Evolutionary conservation across 1,140 invertebrate species (phyloP), one percentile per base, ranked within the genome.

Genomic region (Pectinophora gossypiella): DNA sequence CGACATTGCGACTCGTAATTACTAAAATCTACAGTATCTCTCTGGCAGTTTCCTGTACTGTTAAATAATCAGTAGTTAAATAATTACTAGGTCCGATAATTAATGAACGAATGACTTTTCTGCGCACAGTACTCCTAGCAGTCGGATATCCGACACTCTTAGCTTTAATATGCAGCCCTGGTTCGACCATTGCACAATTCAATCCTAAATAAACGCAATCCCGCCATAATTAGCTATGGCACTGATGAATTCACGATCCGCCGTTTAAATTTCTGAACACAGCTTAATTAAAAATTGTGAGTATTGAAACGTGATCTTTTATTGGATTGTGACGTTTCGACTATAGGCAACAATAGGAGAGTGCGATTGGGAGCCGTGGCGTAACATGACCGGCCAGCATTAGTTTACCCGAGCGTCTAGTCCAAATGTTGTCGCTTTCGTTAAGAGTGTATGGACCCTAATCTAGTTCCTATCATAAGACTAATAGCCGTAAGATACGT

Each of bases 91-190:
- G n/a, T n/a, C n/a, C n/a, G n/a, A n/a, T n/a, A n/a, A n/a, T n/a
- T n/a, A n/a, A n/a, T n/a, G n/a, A n/a, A n/a, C n/a, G n/a, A 32
- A 2, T 44, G 3, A 12, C 7, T 44, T 32, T 38, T 22, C 38
- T 67, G 61, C 50, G 48, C 62, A 63, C 66, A 56, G 64, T 83
- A 82, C 76, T 63, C 48, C 61, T 73, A 78, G 68, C 68, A 61
- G 56, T 75, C 70, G 80, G 82, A 82, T 76, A 84, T 81, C 77
- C 78, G 82, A 86, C 70, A 82, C 83, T 77, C 64, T 53, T 59
- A 63, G 66, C 57, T 74, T 76, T 74, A 81, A 72, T 79, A 76
- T 72, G 63, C 72, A 76, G 67, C 56, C 62, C 62, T 56, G 64
- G 64, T 70, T 51, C 58, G 59, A 59, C 48, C 68, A 66, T 73